Conservation (phyloP, 2,797 vertebrate genomes). For the Lagodon rhomboides region DNA sequence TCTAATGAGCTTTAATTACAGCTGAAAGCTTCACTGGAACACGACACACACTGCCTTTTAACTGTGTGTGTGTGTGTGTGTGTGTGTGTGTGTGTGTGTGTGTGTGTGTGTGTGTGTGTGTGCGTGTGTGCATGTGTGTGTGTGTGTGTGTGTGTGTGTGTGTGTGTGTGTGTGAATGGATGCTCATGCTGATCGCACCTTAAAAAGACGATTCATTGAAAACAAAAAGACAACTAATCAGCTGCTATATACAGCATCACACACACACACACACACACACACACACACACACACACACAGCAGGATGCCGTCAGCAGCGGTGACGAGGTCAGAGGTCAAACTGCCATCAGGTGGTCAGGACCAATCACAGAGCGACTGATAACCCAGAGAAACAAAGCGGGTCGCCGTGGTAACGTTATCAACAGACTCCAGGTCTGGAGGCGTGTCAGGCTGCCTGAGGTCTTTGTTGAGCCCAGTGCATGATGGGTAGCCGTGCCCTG, state of each 20-base stretch:
- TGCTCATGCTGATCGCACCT: conserved; percentile 27
- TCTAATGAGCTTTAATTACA: conserved; percentile 67
- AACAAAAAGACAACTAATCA: conserved; percentile 40
- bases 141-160: neutral
- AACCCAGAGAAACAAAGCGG: conserved; percentile 23
- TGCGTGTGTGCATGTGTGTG: neutral
- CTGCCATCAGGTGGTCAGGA: neutral
- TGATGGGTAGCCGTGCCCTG: conserved; percentile 31
- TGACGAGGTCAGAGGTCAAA: conserved; percentile 54
- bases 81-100: neutral
- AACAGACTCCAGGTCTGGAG: conserved; percentile 35
- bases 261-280: conserved; percentile 16
- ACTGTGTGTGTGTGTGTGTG: neutral
- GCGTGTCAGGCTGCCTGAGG: neutral
- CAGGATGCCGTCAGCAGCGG: conserved; percentile 14
- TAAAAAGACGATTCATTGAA: conserved; percentile 30
- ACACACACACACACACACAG: conserved; percentile 12
- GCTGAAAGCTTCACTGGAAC: conserved; percentile 69
- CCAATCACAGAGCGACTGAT: conserved; percentile 28
- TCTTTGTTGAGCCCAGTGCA: conserved; percentile 30
- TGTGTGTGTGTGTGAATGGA: conserved; percentile 3
- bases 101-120: conserved; percentile 17
- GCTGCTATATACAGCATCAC: neutral
- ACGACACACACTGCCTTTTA: conserved; percentile 8
- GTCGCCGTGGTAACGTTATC: conserved; percentile 50